phyloP scores from a whole-genome alignment of 2,113 vertebrate genomes.

The Cryptotis parvus region DNA sequence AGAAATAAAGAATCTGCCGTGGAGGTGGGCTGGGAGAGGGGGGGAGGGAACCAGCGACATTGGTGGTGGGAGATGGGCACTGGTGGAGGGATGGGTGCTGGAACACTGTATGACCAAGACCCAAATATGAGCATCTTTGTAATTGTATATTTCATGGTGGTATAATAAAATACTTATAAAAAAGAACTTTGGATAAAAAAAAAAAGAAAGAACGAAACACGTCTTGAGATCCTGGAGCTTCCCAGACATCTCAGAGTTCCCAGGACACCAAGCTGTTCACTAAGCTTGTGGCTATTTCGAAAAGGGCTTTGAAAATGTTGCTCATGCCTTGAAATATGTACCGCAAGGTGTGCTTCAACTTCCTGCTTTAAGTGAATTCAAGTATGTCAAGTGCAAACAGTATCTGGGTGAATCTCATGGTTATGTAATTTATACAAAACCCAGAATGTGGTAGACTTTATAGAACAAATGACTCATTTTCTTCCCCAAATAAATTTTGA shows the following conservation, averaged over 20 bases:
- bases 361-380: slow-evolving; percentile 42
- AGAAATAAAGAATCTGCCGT: no score
- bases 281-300: slow-evolving; percentile 7
- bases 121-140: no score
- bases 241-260: slow-evolving; percentile 28
- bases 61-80: no score
- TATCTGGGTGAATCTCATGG: slow-evolving; percentile 54
- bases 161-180: no score
- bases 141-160: no score
- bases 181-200: no score
- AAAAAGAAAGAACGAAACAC: neutral
- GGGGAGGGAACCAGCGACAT: no score
- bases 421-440: slow-evolving; percentile 65
- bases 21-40: no score
- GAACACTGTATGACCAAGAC: no score
- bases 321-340: slow-evolving; percentile 36
- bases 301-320: neutral
- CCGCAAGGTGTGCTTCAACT: slow-evolving; percentile 33
- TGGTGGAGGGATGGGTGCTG: no score
- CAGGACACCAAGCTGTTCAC: slow-evolving; percentile 6
- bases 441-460: slow-evolving; percentile 55
- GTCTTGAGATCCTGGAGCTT: neutral
- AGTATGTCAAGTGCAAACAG: slow-evolving; percentile 57
- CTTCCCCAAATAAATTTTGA: slow-evolving; percentile 67
- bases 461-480: slow-evolving; percentile 71